A percentile compares a stretch with the other conserved stretches of the same genome.
Evolutionary conservation across 2,113 vertebrate species (phyloP).

Genomic region (Sciurus niger): DNA sequence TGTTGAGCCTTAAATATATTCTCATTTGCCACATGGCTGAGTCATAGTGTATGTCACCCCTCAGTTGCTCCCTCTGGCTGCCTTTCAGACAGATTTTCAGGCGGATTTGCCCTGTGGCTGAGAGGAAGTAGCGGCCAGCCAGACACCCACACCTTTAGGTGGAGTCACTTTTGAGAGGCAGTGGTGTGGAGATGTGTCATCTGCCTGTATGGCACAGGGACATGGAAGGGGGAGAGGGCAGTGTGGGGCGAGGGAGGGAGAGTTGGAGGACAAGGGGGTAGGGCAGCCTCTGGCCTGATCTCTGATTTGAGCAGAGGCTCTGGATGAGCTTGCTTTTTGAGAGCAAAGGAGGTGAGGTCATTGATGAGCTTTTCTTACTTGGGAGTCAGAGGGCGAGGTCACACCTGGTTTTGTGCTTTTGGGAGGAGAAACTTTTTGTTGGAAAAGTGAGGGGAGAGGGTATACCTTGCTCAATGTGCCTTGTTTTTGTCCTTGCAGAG

Average conservation of each 20-base stretch:
- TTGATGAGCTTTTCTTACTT: neutral
- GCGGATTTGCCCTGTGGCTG: neutral
- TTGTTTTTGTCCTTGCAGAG: neutral
- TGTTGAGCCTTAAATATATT: neutral
- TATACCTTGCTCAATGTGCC: no score
- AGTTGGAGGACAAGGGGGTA: accelerated
- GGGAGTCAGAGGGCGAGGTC: neutral
- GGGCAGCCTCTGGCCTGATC: neutral
- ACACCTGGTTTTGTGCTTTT: neutral
- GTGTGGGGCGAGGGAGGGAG: neutral
- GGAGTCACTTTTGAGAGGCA: constrained; percentile 23
- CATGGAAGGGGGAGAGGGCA: neutral
- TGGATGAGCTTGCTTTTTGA: neutral
- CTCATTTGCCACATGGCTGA: constrained; percentile 15
- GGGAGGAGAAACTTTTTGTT: neutral
- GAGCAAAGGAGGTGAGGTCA: constrained; percentile 33
- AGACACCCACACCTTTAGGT: constrained; percentile 66
- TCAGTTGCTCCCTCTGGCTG: neutral
- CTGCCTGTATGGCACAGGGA: neutral
- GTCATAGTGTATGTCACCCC: neutral
- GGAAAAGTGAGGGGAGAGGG: neutral
- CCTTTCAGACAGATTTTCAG: neutral
- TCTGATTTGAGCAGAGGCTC: neutral
- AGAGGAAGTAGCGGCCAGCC: constrained; percentile 1
- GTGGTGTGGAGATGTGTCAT: constrained; percentile 45